Evolutionary conservation across 2,888 invertebrate genomes (phyloP).

Genomic region (Rhyacophila evoluta): DNA sequence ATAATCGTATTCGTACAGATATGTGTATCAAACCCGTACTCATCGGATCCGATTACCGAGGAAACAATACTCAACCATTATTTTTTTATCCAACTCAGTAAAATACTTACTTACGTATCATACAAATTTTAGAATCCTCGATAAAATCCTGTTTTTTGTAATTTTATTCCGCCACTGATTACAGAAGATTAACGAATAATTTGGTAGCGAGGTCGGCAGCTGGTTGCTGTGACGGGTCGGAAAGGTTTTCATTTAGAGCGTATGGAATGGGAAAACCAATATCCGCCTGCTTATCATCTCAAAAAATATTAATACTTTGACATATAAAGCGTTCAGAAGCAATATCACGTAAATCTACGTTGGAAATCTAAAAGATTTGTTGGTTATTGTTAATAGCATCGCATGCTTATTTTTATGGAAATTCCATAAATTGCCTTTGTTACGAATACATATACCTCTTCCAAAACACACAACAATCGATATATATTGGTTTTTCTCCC

Average conservation of each 20-base stretch:
- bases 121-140: too few relatives aligned
- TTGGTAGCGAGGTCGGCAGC: background rate
- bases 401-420: background rate
- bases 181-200: background rate
- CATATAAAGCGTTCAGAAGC: background rate
- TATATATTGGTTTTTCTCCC: too few relatives aligned
- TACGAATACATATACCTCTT: background rate
- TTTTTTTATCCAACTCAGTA: too few relatives aligned
- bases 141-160: too few relatives aligned
- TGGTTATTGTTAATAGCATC: background rate
- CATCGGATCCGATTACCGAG: too few relatives aligned
- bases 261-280: background rate
- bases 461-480: too few relatives aligned
- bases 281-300: conserved; percentile 3
- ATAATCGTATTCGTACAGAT: too few relatives aligned
- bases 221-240: background rate
- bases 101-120: too few relatives aligned
- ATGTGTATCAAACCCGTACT: too few relatives aligned
- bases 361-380: background rate
- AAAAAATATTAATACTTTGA: background rate
- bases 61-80: too few relatives aligned
- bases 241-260: background rate
- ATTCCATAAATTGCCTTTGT: background rate
- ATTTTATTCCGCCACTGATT: background rate
- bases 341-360: background rate